phyloP scores from a whole-genome alignment of 2,888 invertebrate species.

The Clunio marinus region DNA sequence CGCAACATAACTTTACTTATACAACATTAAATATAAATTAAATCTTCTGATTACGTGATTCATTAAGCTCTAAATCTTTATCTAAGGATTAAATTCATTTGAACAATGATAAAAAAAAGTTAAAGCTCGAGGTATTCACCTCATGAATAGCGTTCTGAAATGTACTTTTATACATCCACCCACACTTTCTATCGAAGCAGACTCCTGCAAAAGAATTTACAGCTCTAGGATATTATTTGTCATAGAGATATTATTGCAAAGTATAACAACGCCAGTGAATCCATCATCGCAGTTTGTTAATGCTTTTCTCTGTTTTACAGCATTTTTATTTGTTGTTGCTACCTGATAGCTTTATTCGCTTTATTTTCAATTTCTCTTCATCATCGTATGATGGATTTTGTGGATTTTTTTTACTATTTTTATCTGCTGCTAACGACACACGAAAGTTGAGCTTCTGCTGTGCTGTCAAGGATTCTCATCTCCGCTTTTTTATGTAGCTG shows the following conservation, averaged over 20 bases:
- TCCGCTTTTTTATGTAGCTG: background rate
- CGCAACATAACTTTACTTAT: too few species aligned
- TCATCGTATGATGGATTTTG: slow-evolving; percentile 18
- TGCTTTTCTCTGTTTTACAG: background rate
- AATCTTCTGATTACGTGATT: too few species aligned
- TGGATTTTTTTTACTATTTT: background rate
- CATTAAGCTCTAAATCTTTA: too few species aligned
- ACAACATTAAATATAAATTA: too few species aligned
- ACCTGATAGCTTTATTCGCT: slow-evolving; percentile 23
- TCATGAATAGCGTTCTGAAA: too few species aligned
- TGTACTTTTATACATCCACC: too few species aligned
- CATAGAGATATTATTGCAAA: slow-evolving; percentile 30
- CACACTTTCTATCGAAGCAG: background rate
- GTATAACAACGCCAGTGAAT: slow-evolving; percentile 17
- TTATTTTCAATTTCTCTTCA: slow-evolving; percentile 21
- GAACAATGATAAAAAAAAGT: background rate
- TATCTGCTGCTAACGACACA: slow-evolving; percentile 24
- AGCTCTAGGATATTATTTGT: slow-evolving; percentile 31
- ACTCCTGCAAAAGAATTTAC: background rate
- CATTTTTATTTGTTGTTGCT: background rate
- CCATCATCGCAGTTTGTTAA: slow-evolving; percentile 15
- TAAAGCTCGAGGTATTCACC: too few species aligned
- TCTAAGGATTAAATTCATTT: too few species aligned
- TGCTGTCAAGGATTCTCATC: background rate
- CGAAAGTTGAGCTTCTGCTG: slow-evolving; percentile 2